These are phyloP conservation scores for Nycticorax nycticorax DNA, from an alignment of 2,113 vertebrate genomes.

Conservation along the genomic window DNA sequence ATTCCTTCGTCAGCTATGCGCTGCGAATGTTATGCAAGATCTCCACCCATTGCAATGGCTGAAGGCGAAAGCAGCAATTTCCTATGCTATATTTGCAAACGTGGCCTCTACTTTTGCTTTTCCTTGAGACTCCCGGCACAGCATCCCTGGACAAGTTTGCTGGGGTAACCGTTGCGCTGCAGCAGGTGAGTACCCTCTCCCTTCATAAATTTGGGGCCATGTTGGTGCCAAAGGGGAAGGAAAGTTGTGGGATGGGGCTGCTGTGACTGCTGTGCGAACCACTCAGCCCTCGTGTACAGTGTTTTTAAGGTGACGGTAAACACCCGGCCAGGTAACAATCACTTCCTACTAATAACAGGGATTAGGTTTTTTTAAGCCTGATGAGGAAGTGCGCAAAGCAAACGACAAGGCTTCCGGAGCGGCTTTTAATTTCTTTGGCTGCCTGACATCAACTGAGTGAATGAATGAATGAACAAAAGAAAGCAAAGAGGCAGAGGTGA, in stretches of 20 bases:
- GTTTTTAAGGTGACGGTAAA: background rate
- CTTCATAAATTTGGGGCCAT: background rate
- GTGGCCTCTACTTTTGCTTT: background rate
- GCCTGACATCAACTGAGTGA: background rate
- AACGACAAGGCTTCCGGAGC: background rate
- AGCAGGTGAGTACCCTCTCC: background rate
- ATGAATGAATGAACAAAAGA: background rate
- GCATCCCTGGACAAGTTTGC: fast-evolving
- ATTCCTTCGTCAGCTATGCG: fast-evolving
- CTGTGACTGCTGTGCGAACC: fast-evolving
- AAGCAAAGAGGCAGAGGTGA: background rate
- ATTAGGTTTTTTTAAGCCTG: background rate
- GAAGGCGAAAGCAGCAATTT: background rate
- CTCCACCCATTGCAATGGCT: background rate
- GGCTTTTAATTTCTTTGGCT: background rate
- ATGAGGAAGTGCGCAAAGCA: background rate
- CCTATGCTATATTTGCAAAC: fast-evolving
- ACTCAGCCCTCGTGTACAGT: fast-evolving
- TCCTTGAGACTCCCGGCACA: background rate
- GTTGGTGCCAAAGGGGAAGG: background rate
- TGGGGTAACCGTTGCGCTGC: too few species aligned
- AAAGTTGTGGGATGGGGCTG: background rate
- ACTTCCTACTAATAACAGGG: background rate
- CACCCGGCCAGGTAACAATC: background rate
- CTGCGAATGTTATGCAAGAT: fast-evolving